Conservation (phyloP, 2,797 vertebrate genomes). For the Platalea minor region DNA sequence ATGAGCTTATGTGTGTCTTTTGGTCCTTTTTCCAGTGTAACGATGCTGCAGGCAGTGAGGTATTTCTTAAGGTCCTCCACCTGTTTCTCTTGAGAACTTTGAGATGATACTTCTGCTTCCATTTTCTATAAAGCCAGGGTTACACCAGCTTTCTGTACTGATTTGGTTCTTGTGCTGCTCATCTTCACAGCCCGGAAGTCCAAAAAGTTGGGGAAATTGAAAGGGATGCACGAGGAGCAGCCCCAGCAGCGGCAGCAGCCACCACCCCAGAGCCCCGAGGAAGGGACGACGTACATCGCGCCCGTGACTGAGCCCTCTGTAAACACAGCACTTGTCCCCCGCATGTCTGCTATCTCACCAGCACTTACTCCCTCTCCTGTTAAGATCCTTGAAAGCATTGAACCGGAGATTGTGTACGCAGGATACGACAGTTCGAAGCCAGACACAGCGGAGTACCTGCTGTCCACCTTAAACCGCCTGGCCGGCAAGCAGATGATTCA, state of each 20-base stretch:
- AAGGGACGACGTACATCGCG: conserved; percentile 84
- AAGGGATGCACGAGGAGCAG: conserved; percentile 89
- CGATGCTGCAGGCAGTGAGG: neutral
- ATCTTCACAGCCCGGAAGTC: conserved; percentile 89
- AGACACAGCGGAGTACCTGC: conserved; percentile 92
- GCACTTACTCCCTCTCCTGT: conserved; percentile 86
- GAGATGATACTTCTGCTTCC: neutral
- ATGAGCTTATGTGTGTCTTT: neutral
- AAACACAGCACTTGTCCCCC: conserved; percentile 87
- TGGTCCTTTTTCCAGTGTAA: neutral
- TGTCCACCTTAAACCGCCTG: conserved; percentile 95
- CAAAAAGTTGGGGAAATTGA: conserved; percentile 96
- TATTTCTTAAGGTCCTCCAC: neutral
- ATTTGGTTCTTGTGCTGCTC: neutral
- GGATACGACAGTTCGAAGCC: conserved; percentile 91
- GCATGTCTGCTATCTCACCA: conserved; percentile 83
- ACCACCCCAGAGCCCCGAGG: conserved; percentile 84
- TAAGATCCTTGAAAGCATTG: conserved; percentile 92
- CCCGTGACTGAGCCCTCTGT: conserved; percentile 86
- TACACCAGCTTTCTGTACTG: neutral
- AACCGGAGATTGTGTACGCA: conserved; percentile 92
- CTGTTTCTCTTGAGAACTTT: neutral
- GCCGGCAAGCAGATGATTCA: conserved; percentile 98
- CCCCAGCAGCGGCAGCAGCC: conserved; percentile 71
- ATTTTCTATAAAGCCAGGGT: neutral